Evolutionary conservation across 2,888 invertebrate genomes (phyloP).

Genomic region (Erebia aethiops): DNA sequence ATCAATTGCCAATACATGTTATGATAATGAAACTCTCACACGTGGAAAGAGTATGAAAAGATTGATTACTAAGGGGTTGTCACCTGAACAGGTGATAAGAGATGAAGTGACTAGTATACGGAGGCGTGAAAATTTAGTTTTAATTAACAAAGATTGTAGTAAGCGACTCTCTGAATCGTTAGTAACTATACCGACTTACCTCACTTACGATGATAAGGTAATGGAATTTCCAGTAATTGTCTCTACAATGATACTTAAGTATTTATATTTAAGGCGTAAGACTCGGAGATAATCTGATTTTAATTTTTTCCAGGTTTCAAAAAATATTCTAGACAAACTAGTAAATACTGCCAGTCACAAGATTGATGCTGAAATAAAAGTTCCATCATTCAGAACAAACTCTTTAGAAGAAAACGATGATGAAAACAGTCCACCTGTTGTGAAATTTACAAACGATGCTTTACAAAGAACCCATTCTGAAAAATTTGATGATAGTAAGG

Average conservation of each 20-base stretch:
- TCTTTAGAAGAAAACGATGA: conserved; percentile 35
- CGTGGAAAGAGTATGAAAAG: conserved; percentile 66
- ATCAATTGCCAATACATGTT: conserved; percentile 74
- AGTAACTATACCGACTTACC: conserved; percentile 89
- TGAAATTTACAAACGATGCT: conserved; percentile 53
- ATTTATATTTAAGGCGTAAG: conserved; percentile 12
- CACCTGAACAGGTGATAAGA: conserved; percentile 64
- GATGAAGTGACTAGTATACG: conserved; percentile 63
- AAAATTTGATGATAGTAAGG: conserved; percentile 52
- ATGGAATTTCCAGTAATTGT: not conserved
- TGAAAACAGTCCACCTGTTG: conserved; percentile 57
- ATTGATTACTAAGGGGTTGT: conserved; percentile 58
- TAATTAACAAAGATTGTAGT: conserved; percentile 51
- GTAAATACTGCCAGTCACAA: conserved; percentile 56
- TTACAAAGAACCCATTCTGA: conserved; percentile 67
- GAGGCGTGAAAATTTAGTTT: conserved; percentile 55
- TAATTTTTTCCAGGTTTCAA: conserved; percentile 80
- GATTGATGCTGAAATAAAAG: conserved; percentile 55
- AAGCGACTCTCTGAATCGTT: conserved; percentile 82
- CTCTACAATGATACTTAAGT: not conserved
- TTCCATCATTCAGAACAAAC: conserved; percentile 50
- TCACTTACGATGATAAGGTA: conserved; percentile 87
- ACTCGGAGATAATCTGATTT: conserved; percentile 2
- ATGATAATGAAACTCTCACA: conserved; percentile 62
- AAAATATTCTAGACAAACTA: conserved; percentile 85